Percentiles rank a stretch among this genome's conserved stretches.
phyloP scores from a whole-genome alignment of 2,113 vertebrate genomes.

The Trinectes maculatus region DNA sequence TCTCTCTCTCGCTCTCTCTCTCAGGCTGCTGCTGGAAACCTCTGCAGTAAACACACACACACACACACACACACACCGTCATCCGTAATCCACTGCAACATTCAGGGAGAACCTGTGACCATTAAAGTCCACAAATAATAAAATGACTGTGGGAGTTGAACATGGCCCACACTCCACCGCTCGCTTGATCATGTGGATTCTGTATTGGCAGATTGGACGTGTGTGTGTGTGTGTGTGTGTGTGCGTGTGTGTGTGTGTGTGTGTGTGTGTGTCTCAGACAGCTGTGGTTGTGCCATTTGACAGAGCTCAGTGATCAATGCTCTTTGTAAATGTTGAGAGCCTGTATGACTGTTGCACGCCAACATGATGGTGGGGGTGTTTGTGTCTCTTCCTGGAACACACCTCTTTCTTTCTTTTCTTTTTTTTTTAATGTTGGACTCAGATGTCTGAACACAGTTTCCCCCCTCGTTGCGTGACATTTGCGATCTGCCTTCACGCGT shows the following conservation, averaged over 20 bases:
- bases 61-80: too few relatives aligned
- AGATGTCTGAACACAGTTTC: slow-evolving; percentile 21
- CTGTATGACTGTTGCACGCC: slow-evolving; percentile 29
- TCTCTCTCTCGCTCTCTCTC: too few relatives aligned
- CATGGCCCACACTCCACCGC: neutral
- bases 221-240: slow-evolving; percentile 1
- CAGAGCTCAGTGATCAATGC: slow-evolving; percentile 47
- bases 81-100: slow-evolving; percentile 20
- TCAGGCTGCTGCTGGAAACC: slow-evolving; percentile 8
- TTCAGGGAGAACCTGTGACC: slow-evolving; percentile 17
- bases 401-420: too few relatives aligned
- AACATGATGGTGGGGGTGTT: slow-evolving; percentile 1
- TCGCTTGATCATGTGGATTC: slow-evolving; percentile 36
- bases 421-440: slow-evolving; percentile 12
- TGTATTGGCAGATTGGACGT: slow-evolving; percentile 33
- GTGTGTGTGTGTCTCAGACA: slow-evolving; percentile 30
- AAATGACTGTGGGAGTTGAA: slow-evolving; percentile 22
- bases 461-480: neutral
- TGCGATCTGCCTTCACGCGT: slow-evolving; percentile 5
- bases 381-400: neutral
- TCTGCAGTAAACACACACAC: slow-evolving; percentile 3
- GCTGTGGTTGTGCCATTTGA: slow-evolving; percentile 54
- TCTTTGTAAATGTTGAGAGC: slow-evolving; percentile 61
- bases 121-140: slow-evolving; percentile 19
- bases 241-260: slow-evolving; percentile 12